Evolutionary conservation across 2,797 vertebrate species (phyloP).

Genomic region (Mormyrops attenuatus): DNA sequence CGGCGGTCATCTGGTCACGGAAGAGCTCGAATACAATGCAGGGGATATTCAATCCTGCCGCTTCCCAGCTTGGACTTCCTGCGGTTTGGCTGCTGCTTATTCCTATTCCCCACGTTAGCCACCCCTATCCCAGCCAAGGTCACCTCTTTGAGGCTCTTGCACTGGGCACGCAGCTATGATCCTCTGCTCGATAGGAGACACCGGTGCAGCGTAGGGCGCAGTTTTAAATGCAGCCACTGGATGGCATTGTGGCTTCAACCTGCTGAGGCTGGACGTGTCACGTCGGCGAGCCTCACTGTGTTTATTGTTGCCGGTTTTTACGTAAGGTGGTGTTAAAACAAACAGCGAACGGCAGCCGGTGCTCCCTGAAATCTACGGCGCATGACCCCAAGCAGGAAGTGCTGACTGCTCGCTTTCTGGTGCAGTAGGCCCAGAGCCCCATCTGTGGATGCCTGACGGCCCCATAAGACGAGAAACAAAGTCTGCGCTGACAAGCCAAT

Average conservation of each 20-base stretch:
- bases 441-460: neutral
- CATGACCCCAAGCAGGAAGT: neutral
- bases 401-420: neutral
- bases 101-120: neutral
- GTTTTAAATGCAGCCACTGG: neutral
- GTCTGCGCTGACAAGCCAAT: neutral
- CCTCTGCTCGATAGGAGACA: neutral
- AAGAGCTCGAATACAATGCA: neutral
- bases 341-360: neutral
- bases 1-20: neutral
- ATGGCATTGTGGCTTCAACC: constrained; percentile 13
- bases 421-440: neutral
- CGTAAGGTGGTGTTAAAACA: neutral
- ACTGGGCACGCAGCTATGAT: neutral
- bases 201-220: neutral
- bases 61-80: neutral
- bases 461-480: neutral
- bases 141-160: neutral
- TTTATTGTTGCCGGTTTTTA: neutral
- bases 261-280: neutral
- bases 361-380: neutral
- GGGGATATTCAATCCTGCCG: neutral
- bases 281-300: neutral
- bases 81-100: constrained; percentile 5
- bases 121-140: neutral